Base-by-base conservation (phyloP, 2,797 vertebrate genomes). In the Myripristis murdjan region DNA sequence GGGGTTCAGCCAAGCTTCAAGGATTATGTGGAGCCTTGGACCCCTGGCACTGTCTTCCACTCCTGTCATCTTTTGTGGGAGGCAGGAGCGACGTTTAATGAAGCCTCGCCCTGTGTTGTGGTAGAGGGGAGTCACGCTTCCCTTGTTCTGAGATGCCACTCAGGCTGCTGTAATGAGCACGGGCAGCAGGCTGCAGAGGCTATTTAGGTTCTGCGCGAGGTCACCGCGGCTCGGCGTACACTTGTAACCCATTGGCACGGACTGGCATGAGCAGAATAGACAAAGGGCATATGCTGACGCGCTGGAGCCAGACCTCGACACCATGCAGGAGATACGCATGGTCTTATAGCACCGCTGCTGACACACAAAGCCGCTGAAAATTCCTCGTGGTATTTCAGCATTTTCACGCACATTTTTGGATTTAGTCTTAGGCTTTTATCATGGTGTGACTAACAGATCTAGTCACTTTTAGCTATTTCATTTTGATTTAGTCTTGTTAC, bases 161-260 rank as follows among this genome's bases (percentile, higher is more conserved):
- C n/a, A 28, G 24, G 70, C 68, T 7, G 61, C 64, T 56, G 73
- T 85, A 85, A 90, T 73, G 80, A 89, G 85, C 65, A 3, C 63
- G 11, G 81, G 62, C 82, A 24, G 61, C 73, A 57, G 15, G 66
- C 67, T 75, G 74, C 4, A 52, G 79, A 6, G 56, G 75, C 73
- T 46, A 49, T 63, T 66, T 55, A 53, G 67, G 63, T 70, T 85
- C 70, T 57, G 80, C 0, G 20, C 51, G 37, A 54, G 75, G 65
- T 75, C 85, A 62, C 22, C 16, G 62, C 10, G 10, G 66, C 75
- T 76, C 82, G 75, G 58, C n/a, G n/a, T n/a, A n/a, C n/a, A n/a
- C n/a, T n/a, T n/a, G n/a, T n/a, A n/a, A n/a, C 66, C 59, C 58
- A 39, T 56, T 46, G 75, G 60, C 63, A 24, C 24, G 9, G 47